Conservation (phyloP, 1,140 invertebrate genomes). For the Drosophila kepulauana region DNA sequence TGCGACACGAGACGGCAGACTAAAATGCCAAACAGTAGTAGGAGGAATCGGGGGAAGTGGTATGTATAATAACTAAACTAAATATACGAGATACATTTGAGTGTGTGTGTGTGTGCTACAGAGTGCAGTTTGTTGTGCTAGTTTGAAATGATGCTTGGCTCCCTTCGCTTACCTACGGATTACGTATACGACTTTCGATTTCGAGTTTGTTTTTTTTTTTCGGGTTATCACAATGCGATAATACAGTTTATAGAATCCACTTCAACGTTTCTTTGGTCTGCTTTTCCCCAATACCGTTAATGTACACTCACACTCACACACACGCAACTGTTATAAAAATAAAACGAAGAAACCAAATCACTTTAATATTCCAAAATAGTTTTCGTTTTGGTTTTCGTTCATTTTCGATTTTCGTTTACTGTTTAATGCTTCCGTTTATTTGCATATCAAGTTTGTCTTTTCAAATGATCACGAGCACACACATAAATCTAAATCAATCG, state of each 20-base stretch:
- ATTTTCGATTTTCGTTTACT: slow-evolving; percentile 17
- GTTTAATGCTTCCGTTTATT: slow-evolving; percentile 56
- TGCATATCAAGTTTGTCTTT: slow-evolving; percentile 30
- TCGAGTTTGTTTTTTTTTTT: slow-evolving; percentile 43
- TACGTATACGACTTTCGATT: slow-evolving; percentile 35
- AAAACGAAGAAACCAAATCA: slow-evolving; percentile 50
- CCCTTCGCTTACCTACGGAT: slow-evolving; percentile 44
- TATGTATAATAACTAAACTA: background rate
- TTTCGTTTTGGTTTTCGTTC: slow-evolving; percentile 31
- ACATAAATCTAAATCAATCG: slow-evolving; percentile 18
- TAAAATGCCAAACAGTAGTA: background rate
- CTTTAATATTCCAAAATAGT: slow-evolving; percentile 34
- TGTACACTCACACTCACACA: slow-evolving; percentile 1
- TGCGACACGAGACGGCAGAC: background rate
- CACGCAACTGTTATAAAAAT: slow-evolving; percentile 60
- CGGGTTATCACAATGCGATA: slow-evolving; percentile 20
- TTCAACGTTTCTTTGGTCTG: slow-evolving; percentile 25
- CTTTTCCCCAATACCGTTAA: slow-evolving; percentile 74
- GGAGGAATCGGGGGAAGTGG: background rate
- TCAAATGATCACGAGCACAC: background rate
- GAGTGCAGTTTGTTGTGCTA: slow-evolving; percentile 30
- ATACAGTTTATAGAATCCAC: slow-evolving; percentile 26
- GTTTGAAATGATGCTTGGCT: slow-evolving; percentile 20
- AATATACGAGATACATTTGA: background rate
- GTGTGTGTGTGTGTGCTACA: background rate